Conservation (phyloP, 2,113 vertebrate genomes). For the Nibea albiflora region DNA sequence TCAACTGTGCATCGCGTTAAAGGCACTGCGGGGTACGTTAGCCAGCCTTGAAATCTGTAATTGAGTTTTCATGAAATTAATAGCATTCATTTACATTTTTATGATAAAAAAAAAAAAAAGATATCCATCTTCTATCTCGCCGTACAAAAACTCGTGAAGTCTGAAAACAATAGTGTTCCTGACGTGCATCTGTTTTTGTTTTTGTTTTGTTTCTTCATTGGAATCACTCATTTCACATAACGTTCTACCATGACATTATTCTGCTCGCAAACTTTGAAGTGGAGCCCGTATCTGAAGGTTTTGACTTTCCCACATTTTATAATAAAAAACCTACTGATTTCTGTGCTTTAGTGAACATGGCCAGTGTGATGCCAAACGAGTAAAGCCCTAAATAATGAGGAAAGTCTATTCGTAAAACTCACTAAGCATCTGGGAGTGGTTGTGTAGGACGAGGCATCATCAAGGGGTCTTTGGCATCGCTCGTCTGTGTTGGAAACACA, state of each 20-base stretch:
- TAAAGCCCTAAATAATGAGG: constrained; percentile 81
- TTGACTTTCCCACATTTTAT: constrained; percentile 77
- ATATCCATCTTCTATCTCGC: neutral
- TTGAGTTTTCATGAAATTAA: neutral
- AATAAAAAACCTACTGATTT: constrained; percentile 66
- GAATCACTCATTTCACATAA: constrained; percentile 40
- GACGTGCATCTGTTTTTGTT: constrained; percentile 43
- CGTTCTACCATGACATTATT: constrained; percentile 49
- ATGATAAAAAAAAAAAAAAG: neutral
- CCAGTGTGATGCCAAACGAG: constrained; percentile 71
- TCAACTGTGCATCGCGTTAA: constrained; percentile 4
- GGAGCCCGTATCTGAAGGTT: constrained; percentile 64
- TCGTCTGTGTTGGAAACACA: constrained; percentile 90
- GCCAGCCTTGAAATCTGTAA: neutral
- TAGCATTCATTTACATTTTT: neutral
- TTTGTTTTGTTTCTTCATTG: constrained; percentile 1
- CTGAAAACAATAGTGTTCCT: neutral
- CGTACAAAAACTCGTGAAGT: neutral
- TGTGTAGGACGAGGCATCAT: constrained; percentile 90
- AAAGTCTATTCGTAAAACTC: constrained; percentile 80
- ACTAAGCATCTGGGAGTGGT: constrained; percentile 89
- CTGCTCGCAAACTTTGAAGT: constrained; percentile 46
- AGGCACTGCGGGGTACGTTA: neutral
- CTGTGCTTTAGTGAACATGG: constrained; percentile 65
- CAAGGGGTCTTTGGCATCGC: constrained; percentile 89